Evolutionary conservation across 2,888 invertebrate species (phyloP).

Genomic region (Melanostoma scalare): DNA sequence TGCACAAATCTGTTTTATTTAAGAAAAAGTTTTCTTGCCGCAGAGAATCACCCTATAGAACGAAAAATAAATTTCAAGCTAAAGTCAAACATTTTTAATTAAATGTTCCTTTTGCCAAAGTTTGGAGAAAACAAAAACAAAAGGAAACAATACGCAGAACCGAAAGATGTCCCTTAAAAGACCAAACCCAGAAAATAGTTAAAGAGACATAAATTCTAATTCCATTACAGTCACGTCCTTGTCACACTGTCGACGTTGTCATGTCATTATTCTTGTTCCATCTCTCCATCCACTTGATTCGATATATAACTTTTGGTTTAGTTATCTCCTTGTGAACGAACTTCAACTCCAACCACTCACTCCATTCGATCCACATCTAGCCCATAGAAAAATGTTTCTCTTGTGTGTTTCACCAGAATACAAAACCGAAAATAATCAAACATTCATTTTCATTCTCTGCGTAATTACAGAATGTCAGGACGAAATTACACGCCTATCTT

Average conservation of each 20-base stretch:
- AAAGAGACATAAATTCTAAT: slow-evolving; percentile 69
- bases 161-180: too few species aligned
- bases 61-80: too few species aligned
- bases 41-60: too few species aligned
- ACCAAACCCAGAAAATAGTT: slow-evolving; percentile 52
- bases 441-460: slow-evolving; percentile 47
- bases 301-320: slow-evolving; percentile 27
- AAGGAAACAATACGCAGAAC: too few species aligned
- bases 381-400: not conserved
- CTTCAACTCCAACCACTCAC: slow-evolving; percentile 12
- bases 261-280: slow-evolving; percentile 51
- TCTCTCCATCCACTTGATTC: not conserved
- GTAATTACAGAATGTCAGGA: slow-evolving; percentile 70
- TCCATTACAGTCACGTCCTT: slow-evolving; percentile 67
- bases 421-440: slow-evolving; percentile 65
- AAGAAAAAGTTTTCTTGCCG: too few species aligned
- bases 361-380: not conserved
- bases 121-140: too few species aligned
- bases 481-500: slow-evolving; percentile 70
- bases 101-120: too few species aligned
- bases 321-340: slow-evolving; percentile 22
- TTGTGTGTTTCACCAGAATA: slow-evolving; percentile 28
- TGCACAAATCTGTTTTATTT: too few species aligned
- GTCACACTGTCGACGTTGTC: slow-evolving; percentile 63
- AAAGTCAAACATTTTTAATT: too few species aligned